These are phyloP conservation scores for Spodoptera picta DNA, from an alignment of 2,888 invertebrate genomes.

Conservation along the genomic window DNA sequence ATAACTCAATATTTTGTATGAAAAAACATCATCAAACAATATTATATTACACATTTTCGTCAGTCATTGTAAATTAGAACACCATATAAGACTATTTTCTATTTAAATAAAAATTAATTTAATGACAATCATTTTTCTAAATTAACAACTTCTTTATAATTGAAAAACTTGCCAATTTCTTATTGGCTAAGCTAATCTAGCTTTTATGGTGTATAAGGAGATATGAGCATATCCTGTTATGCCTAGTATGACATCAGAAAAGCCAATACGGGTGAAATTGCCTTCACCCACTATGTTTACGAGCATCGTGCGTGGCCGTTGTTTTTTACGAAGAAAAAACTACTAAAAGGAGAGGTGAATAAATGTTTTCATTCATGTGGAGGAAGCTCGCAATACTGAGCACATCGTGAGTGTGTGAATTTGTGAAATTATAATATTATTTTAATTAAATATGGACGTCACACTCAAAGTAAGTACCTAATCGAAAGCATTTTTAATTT, in stretches of 20 bases:
- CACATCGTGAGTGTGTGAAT: slow-evolving; percentile 34
- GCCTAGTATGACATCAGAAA: slow-evolving; percentile 80
- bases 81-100: slow-evolving; percentile 15
- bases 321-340: slow-evolving; percentile 73
- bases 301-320: slow-evolving; percentile 62
- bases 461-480: slow-evolving; percentile 50
- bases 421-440: slow-evolving; percentile 28
- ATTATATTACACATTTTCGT: not conserved
- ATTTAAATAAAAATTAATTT: slow-evolving; percentile 37
- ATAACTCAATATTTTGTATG: not conserved
- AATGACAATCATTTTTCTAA: slow-evolving; percentile 5
- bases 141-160: slow-evolving; percentile 30
- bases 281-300: slow-evolving; percentile 80
- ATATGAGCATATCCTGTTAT: slow-evolving; percentile 71
- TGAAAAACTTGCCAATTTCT: slow-evolving; percentile 13
- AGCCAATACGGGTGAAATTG: slow-evolving; percentile 83
- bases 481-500: not conserved
- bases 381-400: slow-evolving; percentile 46
- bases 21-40: slow-evolving; percentile 2
- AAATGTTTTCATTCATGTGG: slow-evolving; percentile 70
- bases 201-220: slow-evolving; percentile 68
- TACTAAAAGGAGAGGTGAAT: slow-evolving; percentile 77
- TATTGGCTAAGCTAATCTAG: slow-evolving; percentile 43
- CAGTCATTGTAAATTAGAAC: not conserved
- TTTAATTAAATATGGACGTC: slow-evolving; percentile 50